These are phyloP conservation scores for Myoxocephalus aenaeus DNA, from an alignment of 2,797 vertebrate species.

Conservation along the genomic window DNA sequence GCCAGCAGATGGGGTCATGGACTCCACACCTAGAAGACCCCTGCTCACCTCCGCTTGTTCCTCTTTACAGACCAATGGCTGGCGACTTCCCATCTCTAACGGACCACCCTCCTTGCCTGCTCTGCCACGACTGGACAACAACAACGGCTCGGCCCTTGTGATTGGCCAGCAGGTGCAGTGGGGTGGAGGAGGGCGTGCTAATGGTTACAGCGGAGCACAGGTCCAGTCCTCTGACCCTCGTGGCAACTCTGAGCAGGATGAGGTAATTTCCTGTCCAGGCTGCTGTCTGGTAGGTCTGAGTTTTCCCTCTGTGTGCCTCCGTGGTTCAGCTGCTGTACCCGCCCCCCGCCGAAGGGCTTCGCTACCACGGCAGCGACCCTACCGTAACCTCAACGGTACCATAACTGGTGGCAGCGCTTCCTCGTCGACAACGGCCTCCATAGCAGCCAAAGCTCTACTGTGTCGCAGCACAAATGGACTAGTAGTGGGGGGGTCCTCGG, in stretches of 20 bases:
- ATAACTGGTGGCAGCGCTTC: conserved; percentile 67
- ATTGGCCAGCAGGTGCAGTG: conserved; percentile 81
- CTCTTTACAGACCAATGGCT: conserved; percentile 73
- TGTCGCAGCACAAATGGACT: conserved; percentile 78
- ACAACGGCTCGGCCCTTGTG: conserved; percentile 81
- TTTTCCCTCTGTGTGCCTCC: conserved; percentile 90
- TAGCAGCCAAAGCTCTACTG: conserved; percentile 81
- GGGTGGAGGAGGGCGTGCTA: conserved; percentile 71
- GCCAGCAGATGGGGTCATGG: conserved; percentile 59
- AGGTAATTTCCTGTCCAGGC: conserved; percentile 89
- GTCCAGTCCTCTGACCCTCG: conserved; percentile 45
- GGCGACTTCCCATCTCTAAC: conserved; percentile 76
- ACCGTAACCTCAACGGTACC: conserved; percentile 90
- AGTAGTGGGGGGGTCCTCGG: conserved; percentile 27
- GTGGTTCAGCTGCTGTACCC: conserved; percentile 73
- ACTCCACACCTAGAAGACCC: conserved; percentile 41
- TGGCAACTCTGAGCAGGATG: conserved; percentile 84
- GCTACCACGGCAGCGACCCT: conserved; percentile 70
- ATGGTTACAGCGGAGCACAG: conserved; percentile 73
- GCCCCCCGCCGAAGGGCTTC: conserved; percentile 58
- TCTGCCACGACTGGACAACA: conserved; percentile 82
- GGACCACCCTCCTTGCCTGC: conserved; percentile 77
- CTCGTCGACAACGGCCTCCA: conserved; percentile 30
- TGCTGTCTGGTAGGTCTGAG: conserved; percentile 90
- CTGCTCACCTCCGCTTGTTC: conserved; percentile 66